Evolutionary conservation across 92 coral and sea anemone genomes (phyloP).

Genomic region (Metridium senile): DNA sequence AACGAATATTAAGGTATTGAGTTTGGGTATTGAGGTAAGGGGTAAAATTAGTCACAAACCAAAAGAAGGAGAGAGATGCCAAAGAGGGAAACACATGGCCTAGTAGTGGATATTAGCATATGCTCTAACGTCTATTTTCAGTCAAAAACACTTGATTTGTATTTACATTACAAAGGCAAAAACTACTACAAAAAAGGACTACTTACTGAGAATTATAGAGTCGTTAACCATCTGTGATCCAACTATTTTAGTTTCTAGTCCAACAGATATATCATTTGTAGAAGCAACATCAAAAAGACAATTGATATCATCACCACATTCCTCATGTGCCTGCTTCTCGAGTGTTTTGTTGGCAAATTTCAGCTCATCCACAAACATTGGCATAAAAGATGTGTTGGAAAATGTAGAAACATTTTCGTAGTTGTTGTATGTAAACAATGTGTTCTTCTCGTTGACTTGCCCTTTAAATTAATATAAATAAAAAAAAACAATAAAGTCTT

Average conservation of each 20-base stretch:
- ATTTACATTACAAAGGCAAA: neutral
- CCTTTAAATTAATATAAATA: conserved; percentile 18
- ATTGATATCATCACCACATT: conserved; percentile 43
- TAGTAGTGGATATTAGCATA: no score
- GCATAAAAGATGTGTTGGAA: conserved; percentile 33
- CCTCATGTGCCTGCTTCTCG: conserved; percentile 23
- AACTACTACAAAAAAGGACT: neutral
- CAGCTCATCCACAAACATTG: conserved; percentile 54
- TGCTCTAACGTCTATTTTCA: no score
- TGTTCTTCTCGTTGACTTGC: conserved; percentile 23
- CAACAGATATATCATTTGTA: conserved; percentile 48
- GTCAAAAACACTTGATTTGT: neutral
- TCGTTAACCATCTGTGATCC: conserved; percentile 38
- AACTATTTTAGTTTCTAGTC: conserved; percentile 27
- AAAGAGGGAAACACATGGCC: neutral
- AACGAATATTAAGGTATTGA: no score
- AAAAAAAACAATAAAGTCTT: neutral
- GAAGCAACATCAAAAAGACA: conserved; percentile 69
- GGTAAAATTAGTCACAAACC: no score
- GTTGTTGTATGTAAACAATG: conserved; percentile 24
- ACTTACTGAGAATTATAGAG: conserved; percentile 31
- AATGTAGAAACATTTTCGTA: conserved; percentile 10
- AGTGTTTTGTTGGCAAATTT: conserved; percentile 22
- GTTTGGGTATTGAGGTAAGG: no score
- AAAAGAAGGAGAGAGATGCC: neutral